Base-by-base conservation (phyloP, 2,113 vertebrate genomes). In the Siniperca chuatsi region DNA sequence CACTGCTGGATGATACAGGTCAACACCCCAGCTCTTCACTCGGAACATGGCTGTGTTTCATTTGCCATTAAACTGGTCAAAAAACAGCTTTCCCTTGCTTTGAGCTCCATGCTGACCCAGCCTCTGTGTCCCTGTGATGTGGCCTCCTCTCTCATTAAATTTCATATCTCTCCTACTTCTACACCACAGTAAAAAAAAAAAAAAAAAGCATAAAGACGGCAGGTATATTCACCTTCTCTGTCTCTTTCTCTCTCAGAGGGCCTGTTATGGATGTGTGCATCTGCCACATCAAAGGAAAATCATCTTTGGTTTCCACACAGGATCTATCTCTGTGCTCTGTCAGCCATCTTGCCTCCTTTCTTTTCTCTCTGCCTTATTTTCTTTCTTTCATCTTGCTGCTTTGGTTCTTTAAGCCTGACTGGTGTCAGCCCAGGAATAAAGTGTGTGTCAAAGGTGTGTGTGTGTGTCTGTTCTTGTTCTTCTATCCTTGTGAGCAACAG, bases 241-340 rank as follows among this genome's bases (percentile, higher is more conserved):
- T 60, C 52, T 64, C 57, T 18, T 18, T 64, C 67, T 57, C 61
- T 20, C 71, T 78, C 75, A 10, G 16, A 72, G 70, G 79, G 57
- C 64, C 82, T 58, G 84, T 82, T 85, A 58, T 55, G 74, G 69
- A 86, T 46, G 74, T 67, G 66, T 81, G 72, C 78, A 78, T 92
- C 86, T 78, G 89, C 71, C 61, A 86, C 87, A 91, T 92, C 86
- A 93, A 92, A 91, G 79, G 62, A 61, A 57, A 83, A 69, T 54
- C 52, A 61, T 72, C 86, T 77, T 33, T 74, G 40, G 69, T 72
- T 88, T 77, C 29, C 64, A 44, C 66, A 18, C 54, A 46, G 75
- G 58, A 84, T 85, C 78, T 0, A 50, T 70, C 69, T 83, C 69
- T 8, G 62, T 33, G 46, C 72, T 65, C 80, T 29, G 46, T 70